Conservation (phyloP, 2,113 vertebrate genomes). For the Bujurquina vittata region DNA sequence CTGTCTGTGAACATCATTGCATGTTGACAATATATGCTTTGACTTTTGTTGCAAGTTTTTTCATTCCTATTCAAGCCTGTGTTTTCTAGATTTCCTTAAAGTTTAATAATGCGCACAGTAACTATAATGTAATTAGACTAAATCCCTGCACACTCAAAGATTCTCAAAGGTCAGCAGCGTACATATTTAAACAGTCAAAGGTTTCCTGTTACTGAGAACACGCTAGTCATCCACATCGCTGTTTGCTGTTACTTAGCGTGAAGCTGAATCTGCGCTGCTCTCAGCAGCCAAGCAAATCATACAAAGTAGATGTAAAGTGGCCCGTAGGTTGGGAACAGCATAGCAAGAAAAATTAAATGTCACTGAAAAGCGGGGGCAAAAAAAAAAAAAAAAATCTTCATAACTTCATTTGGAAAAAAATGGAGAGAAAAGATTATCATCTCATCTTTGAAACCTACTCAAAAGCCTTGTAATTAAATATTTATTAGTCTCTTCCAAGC, state of each 20-base stretch:
- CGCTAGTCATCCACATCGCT: background rate
- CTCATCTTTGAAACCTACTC: conserved; percentile 55
- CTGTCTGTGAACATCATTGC: background rate
- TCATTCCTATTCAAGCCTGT: background rate
- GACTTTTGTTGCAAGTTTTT: background rate
- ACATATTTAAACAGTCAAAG: conserved; percentile 17
- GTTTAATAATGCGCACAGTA: background rate
- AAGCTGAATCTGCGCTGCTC: background rate
- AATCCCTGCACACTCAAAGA: background rate
- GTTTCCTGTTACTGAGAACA: background rate
- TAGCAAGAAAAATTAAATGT: conserved; percentile 38
- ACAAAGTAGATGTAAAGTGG: conserved; percentile 15
- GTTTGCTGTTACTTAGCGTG: background rate
- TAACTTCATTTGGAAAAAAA: conserved; percentile 23
- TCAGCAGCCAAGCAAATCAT: background rate
- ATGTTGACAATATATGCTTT: background rate
- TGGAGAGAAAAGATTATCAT: conserved; percentile 47
- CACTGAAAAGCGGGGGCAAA: conserved; percentile 4
- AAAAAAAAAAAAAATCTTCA: background rate
- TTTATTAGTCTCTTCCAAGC: conserved; percentile 52
- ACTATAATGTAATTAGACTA: background rate
- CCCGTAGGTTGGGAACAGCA: background rate
- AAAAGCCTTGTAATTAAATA: conserved; percentile 66
- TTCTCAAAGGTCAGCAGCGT: background rate
- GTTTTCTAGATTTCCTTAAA: background rate